Evolutionary conservation across 2,888 invertebrate genomes (phyloP).

Genomic region (Dinocampus coccinellae): DNA sequence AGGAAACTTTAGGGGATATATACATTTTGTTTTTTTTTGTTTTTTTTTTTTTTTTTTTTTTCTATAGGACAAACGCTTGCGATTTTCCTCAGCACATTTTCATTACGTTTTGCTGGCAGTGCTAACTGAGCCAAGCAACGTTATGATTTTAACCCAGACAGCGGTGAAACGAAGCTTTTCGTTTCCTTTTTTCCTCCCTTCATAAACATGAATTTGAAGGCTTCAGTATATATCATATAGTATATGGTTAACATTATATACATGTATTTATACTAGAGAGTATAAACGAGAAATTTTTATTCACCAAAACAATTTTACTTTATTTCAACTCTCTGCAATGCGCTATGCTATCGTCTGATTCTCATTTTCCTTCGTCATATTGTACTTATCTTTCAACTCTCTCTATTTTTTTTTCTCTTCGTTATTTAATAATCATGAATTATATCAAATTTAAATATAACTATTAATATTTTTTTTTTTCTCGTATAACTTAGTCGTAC

Average conservation of each 20-base stretch:
- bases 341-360: constrained; percentile 23
- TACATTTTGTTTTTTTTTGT: background rate
- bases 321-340: constrained; percentile 33
- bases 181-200: no score
- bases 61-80: background rate
- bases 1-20: background rate
- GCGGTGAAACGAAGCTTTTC: background rate
- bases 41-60: background rate
- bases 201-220: background rate
- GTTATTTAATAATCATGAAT: constrained; percentile 35
- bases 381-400: constrained; percentile 11
- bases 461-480: constrained; percentile 7
- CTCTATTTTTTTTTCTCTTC: constrained; percentile 6
- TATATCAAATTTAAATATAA: constrained; percentile 24
- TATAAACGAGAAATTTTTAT: constrained; percentile 41
- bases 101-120: constrained; percentile 2
- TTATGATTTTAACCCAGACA: constrained; percentile 15
- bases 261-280: background rate
- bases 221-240: background rate
- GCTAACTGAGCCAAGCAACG: background rate
- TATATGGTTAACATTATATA: constrained; percentile 5
- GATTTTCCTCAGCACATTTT: constrained; percentile 15
- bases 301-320: constrained; percentile 36
- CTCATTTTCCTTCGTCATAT: no score
- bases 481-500: no score